Percentiles rank a stretch among this genome's conserved stretches.
Conservation (phyloP, 2,888 invertebrate genomes). For the Eristalis intricaria region DNA sequence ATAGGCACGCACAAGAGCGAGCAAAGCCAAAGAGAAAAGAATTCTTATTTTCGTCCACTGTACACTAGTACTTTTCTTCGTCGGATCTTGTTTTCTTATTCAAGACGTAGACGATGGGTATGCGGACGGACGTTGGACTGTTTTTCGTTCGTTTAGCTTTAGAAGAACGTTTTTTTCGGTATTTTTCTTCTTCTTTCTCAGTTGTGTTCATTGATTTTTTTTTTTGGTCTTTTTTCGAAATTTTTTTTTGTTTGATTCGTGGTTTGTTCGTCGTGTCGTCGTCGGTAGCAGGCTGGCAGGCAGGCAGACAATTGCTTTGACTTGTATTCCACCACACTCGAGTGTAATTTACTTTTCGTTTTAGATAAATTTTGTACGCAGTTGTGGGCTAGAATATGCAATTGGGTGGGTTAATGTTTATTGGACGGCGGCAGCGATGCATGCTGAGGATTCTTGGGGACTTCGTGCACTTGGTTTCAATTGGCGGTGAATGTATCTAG, state of each 20-base stretch:
- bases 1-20: too few relatives aligned
- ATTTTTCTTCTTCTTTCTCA: too few relatives aligned
- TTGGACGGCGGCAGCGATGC: conserved; percentile 29
- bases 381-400: conserved; percentile 53
- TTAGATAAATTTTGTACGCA: conserved; percentile 41
- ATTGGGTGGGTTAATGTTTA: conserved; percentile 57
- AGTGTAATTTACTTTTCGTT: conserved; percentile 25
- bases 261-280: conserved; percentile 27
- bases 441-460: conserved; percentile 24
- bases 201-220: background rate
- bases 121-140: conserved; percentile 45
- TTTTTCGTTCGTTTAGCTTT: conserved; percentile 37
- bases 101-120: conserved; percentile 56
- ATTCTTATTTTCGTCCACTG: conserved; percentile 67
- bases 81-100: conserved; percentile 71
- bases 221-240: background rate
- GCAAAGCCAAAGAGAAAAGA: conserved; percentile 60
- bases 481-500: conserved; percentile 51
- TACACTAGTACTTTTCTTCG: conserved; percentile 57
- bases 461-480: conserved; percentile 60
- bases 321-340: conserved; percentile 38
- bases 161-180: conserved; percentile 16
- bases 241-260: conserved; percentile 23
- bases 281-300: conserved; percentile 3
- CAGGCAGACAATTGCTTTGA: conserved; percentile 50